phyloP scores from a whole-genome alignment of 2,888 invertebrate genomes.

The Pseudococcus longispinus region DNA sequence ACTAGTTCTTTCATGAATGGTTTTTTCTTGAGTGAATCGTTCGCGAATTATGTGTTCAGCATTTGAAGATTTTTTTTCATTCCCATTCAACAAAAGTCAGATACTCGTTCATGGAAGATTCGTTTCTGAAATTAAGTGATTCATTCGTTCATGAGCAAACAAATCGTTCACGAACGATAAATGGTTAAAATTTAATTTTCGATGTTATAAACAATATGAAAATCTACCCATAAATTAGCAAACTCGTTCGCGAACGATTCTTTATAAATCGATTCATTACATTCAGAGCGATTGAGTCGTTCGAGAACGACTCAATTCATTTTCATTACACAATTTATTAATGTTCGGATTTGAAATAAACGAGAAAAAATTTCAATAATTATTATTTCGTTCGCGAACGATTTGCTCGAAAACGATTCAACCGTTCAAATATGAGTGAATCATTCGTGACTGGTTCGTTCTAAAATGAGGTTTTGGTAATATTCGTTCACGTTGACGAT shows the following conservation, averaged over 20 bases:
- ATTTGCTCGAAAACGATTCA: not conserved
- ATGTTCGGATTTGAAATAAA: too few relatives aligned
- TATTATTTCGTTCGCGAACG: not conserved
- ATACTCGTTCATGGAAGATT: not conserved
- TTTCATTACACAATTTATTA: not conserved
- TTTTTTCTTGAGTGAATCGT: not conserved
- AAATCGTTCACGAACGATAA: not conserved
- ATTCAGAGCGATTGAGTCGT: not conserved
- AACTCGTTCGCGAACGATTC: not conserved
- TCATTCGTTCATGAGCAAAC: not conserved
- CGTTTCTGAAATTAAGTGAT: not conserved
- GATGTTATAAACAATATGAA: not conserved
- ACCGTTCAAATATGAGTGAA: not conserved
- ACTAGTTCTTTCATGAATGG: not conserved
- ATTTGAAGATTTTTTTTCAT: too few relatives aligned
- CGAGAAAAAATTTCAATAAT: too few relatives aligned
- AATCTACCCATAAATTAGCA: not conserved
- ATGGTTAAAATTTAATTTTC: not conserved
- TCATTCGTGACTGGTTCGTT: not conserved
- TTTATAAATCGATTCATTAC: not conserved
- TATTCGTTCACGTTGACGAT: not conserved
- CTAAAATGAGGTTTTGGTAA: not conserved
- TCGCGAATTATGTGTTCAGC: not conserved
- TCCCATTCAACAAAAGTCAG: not conserved
- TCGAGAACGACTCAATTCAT: not conserved